Percentiles rank a stretch among this genome's conserved stretches.
Conservation (phyloP, 2,888 invertebrate genomes). For the Adineta ricciae region DNA sequence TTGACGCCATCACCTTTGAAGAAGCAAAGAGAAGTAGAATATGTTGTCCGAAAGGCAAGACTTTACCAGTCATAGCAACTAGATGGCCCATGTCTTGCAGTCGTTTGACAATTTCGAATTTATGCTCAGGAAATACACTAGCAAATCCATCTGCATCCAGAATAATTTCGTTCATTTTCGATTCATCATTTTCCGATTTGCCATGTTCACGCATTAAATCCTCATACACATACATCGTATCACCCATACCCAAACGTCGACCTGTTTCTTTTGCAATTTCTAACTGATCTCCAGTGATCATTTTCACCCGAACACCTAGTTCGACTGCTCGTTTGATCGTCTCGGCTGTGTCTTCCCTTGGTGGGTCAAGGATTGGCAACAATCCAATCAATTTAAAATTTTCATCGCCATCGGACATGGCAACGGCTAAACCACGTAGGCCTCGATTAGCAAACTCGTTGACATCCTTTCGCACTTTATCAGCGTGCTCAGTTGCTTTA, state of each 20-base stretch:
- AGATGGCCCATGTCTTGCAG: neutral
- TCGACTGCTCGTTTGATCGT: neutral
- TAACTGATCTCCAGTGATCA: neutral
- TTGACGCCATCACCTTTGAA: neutral
- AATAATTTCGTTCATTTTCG: neutral
- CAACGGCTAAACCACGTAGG: neutral
- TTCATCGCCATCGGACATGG: neutral
- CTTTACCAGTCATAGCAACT: constrained; percentile 2
- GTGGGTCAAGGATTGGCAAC: neutral
- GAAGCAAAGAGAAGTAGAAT: neutral
- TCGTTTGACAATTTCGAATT: neutral
- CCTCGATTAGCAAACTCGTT: neutral
- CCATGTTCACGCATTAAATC: neutral
- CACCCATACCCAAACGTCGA: neutral
- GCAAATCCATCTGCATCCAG: neutral
- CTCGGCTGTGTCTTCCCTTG: neutral
- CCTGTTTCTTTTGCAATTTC: constrained; percentile 1
- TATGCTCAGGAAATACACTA: neutral
- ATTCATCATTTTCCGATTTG: no score
- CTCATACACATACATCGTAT: neutral
- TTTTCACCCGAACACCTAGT: neutral
- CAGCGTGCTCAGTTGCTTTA: neutral
- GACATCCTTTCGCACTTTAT: neutral
- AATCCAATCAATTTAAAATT: neutral
- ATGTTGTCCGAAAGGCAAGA: neutral